Percentiles rank a stretch among this genome's conserved stretches.
Conservation (phyloP, 2,797 vertebrate genomes). For the Nannoperca obscura region DNA sequence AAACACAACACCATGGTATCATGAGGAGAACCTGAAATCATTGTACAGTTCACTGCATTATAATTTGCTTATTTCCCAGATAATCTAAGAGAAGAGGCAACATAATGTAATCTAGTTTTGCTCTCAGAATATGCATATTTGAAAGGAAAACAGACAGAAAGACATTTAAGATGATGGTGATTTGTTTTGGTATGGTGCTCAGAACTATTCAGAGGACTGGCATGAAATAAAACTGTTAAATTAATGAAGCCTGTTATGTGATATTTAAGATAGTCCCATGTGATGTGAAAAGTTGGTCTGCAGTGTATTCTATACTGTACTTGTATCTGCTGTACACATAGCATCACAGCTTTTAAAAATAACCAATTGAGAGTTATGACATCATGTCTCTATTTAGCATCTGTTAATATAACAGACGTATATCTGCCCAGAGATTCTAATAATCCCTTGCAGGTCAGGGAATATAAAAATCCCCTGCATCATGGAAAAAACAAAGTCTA, state of each 20-base stretch:
- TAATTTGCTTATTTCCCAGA: conserved; percentile 22
- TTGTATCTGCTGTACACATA: not conserved
- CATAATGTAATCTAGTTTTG: not conserved
- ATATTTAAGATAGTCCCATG: not conserved
- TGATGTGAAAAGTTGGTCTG: not conserved
- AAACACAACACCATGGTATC: conserved; percentile 40
- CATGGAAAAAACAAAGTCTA: conserved; percentile 2
- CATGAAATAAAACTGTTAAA: not conserved
- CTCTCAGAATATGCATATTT: not conserved
- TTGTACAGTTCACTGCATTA: conserved; percentile 54
- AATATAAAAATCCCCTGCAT: conserved; percentile 8
- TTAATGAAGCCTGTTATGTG: not conserved
- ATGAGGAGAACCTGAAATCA: conserved; percentile 40
- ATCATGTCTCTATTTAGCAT: not conserved
- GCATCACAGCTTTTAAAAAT: not conserved
- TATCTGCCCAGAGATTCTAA: conserved; percentile 4
- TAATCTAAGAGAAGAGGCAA: not conserved
- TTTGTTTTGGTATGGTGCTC: not conserved
- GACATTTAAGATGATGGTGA: not conserved
- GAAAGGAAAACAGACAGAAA: not conserved
- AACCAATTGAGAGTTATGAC: not conserved
- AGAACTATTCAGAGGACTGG: not conserved
- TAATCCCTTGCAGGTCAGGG: not conserved
- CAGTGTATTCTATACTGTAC: not conserved
- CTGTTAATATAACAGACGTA: not conserved